Evolutionary conservation across 1,140 invertebrate genomes (phyloP).

Genomic region (Euwallacea fornicatus): DNA sequence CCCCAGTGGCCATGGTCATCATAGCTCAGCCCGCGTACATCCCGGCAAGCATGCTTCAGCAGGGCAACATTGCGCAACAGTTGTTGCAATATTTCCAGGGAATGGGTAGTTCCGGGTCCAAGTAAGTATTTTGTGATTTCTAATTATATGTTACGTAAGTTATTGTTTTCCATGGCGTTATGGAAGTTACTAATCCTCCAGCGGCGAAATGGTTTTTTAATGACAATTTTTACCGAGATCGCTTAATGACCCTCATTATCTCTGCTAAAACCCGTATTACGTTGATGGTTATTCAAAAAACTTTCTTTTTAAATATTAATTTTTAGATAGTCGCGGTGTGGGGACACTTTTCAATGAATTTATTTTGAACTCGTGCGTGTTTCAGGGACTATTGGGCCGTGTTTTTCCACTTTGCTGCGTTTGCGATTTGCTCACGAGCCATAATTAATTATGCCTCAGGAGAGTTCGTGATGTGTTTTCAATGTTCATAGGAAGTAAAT

Average conservation of each 20-base stretch:
- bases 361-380: no score
- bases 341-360: no score
- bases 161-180: no score
- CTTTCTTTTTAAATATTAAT: no score
- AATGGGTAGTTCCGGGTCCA: conserved; percentile 26
- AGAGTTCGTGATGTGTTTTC: not conserved
- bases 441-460: conserved; percentile 4
- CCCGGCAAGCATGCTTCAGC: conserved; percentile 35
- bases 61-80: conserved; percentile 39
- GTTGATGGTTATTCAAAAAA: no score
- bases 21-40: conserved; percentile 47
- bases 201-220: no score
- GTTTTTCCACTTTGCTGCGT: conserved; percentile 7
- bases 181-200: no score
- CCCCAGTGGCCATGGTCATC: conserved; percentile 44
- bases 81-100: conserved; percentile 46
- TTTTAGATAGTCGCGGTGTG: no score
- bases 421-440: not conserved
- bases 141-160: no score
- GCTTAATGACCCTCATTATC: no score
- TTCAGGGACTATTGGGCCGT: not conserved
- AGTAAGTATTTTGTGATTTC: conserved; percentile 28
- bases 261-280: no score
- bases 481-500: not conserved
- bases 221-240: no score